Conservation (phyloP, 2,888 invertebrate species). For the Agrotis exclamationis region DNA sequence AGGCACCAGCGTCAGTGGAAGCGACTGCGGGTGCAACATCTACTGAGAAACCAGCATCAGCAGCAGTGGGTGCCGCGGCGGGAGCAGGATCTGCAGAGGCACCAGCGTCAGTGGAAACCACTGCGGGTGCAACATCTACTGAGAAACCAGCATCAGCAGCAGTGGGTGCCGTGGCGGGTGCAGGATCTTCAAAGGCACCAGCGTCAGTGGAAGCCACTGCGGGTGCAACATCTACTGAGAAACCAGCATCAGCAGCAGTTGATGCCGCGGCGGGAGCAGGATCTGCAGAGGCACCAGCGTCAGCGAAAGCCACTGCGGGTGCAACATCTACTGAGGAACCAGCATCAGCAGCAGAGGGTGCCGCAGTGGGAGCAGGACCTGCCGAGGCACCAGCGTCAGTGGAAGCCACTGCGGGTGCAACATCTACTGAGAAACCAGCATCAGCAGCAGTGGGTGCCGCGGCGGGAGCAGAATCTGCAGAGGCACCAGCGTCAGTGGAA, state of each 20-base stretch:
- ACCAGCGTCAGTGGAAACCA: not conserved
- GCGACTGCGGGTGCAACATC: not conserved
- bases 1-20: not conserved
- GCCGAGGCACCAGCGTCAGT: not conserved
- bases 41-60: not conserved
- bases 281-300: not conserved
- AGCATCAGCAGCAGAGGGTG: no score
- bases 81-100: not conserved
- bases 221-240: not conserved
- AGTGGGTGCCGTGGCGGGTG: not conserved
- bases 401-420: fast-evolving
- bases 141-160: not conserved
- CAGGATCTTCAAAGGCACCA: not conserved
- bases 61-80: fast-evolving
- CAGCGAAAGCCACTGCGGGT: not conserved
- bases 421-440: fast-evolving
- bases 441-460: not conserved
- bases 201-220: not conserved
- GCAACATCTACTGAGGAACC: not conserved
- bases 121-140: not conserved
- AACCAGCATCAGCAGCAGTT: not conserved
- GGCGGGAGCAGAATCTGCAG: not conserved
- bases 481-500: not conserved
- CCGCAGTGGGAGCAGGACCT: not conserved
- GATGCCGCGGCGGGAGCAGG: not conserved